Evolutionary conservation across 2,113 vertebrate genomes (phyloP).

Genomic region (Crotalus helleri): DNA sequence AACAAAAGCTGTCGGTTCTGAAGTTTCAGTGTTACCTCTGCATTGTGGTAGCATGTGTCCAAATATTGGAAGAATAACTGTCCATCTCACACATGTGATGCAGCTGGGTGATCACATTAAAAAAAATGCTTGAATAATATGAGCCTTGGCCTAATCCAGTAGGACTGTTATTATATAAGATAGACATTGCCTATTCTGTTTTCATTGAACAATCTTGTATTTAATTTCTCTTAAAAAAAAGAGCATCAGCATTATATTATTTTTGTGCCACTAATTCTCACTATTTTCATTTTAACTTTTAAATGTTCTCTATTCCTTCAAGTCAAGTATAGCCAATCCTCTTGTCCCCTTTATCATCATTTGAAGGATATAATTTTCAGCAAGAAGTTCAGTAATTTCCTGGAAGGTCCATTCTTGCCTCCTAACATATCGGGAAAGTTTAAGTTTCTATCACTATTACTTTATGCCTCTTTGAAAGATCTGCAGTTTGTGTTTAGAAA

Average conservation of each 20-base stretch:
- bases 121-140: neutral
- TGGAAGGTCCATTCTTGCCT: neutral
- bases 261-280: neutral
- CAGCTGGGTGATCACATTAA: neutral
- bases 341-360: neutral
- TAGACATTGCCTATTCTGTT: neutral
- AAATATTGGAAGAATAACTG: neutral
- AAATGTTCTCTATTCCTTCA: neutral
- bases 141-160: neutral
- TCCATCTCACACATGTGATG: neutral
- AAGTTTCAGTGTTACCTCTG: neutral
- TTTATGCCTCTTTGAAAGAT: neutral
- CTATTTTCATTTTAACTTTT: neutral
- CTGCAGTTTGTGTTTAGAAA: neutral
- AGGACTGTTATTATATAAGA: neutral
- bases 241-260: neutral
- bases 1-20: neutral
- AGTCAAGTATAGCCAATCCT: neutral
- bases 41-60: neutral
- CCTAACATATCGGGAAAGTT: neutral
- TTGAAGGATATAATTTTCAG: neutral
- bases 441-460: neutral
- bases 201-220: neutral
- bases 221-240: neutral
- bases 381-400: neutral